Conservation (phyloP, 2,113 vertebrate genomes). For the Noturus placidus region DNA sequence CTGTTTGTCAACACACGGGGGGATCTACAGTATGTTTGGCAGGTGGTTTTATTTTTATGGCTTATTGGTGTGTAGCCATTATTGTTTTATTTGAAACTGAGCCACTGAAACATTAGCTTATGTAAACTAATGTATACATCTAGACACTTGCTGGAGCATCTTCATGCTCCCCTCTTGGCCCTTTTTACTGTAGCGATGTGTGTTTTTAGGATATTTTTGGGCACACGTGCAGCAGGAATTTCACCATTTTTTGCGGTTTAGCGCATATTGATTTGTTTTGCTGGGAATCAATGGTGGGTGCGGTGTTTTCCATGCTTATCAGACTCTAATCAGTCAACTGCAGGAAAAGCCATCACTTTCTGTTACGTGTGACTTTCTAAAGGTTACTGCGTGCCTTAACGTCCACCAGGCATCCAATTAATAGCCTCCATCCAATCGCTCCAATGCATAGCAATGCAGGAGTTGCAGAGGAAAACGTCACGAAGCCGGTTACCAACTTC, state of each 20-base stretch:
- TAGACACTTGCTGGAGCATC: not conserved
- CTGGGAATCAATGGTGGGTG: slow-evolving; percentile 74
- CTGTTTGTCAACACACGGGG: too few relatives aligned
- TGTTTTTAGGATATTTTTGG: slow-evolving; percentile 35
- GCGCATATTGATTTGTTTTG: slow-evolving; percentile 75
- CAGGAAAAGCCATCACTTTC: slow-evolving; percentile 74
- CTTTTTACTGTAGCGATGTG: not conserved
- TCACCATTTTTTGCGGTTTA: slow-evolving; percentile 51
- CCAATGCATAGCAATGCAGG: slow-evolving; percentile 33
- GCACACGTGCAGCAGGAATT: slow-evolving; percentile 31
- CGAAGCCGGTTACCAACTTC: slow-evolving; percentile 30
- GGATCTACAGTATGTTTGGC: too few relatives aligned
- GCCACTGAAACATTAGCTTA: not conserved
- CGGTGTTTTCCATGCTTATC: slow-evolving; percentile 76
- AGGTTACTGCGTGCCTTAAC: slow-evolving; percentile 67
- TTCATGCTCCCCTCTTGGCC: not conserved
- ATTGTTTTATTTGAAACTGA: not conserved
- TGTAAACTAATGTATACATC: not conserved
- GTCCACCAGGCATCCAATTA: slow-evolving; percentile 61
- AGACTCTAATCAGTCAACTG: slow-evolving; percentile 76
- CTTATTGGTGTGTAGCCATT: too few relatives aligned
- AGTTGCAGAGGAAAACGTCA: slow-evolving; percentile 18
- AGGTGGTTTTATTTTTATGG: too few relatives aligned
- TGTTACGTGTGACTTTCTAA: slow-evolving; percentile 68
- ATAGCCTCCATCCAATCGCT: slow-evolving; percentile 25